Percentiles rank a stretch among this genome's conserved stretches.
phyloP scores from a whole-genome alignment of 2,888 invertebrate genomes.

The Drosophila seclusa region DNA sequence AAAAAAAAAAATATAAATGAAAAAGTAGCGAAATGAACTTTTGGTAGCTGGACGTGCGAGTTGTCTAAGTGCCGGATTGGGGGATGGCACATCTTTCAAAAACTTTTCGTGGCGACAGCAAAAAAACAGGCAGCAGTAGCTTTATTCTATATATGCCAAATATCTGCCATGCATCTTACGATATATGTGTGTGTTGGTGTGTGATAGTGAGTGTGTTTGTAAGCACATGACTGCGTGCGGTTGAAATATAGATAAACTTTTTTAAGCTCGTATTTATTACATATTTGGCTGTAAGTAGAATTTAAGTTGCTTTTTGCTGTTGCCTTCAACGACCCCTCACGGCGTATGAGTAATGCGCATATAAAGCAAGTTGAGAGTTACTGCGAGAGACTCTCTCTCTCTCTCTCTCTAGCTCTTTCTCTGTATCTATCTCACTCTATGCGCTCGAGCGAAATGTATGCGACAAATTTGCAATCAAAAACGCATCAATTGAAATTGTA shows the following conservation, averaged over 20 bases:
- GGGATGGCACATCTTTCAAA: conserved; percentile 72
- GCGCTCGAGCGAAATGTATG: conserved; percentile 66
- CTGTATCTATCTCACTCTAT: conserved; percentile 12
- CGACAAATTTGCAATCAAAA: conserved; percentile 79
- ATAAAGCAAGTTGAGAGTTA: conserved; percentile 20
- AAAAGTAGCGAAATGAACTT: conserved; percentile 61
- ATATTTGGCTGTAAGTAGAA: conserved; percentile 81
- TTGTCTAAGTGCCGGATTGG: conserved; percentile 60
- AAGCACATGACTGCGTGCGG: conserved; percentile 74
- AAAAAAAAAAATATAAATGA: conserved; percentile 34
- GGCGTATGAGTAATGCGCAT: conserved; percentile 71
- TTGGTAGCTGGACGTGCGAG: conserved; percentile 75
- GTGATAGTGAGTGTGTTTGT: conserved; percentile 33
- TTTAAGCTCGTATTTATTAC: conserved; percentile 81
- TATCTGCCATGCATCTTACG: conserved; percentile 25
- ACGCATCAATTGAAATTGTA: conserved; percentile 72
- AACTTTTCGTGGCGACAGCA: conserved; percentile 72
- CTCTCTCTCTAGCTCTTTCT: neutral
- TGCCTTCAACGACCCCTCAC: conserved; percentile 33
- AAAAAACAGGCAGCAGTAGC: conserved; percentile 64
- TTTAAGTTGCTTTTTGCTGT: conserved; percentile 74
- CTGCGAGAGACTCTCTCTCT: neutral
- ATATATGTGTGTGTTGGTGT: conserved; percentile 14
- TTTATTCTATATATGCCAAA: conserved; percentile 55
- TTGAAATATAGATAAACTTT: conserved; percentile 80